Base-by-base conservation (phyloP, 2,888 invertebrate genomes). In the Caenorhabditis sp. region DNA sequence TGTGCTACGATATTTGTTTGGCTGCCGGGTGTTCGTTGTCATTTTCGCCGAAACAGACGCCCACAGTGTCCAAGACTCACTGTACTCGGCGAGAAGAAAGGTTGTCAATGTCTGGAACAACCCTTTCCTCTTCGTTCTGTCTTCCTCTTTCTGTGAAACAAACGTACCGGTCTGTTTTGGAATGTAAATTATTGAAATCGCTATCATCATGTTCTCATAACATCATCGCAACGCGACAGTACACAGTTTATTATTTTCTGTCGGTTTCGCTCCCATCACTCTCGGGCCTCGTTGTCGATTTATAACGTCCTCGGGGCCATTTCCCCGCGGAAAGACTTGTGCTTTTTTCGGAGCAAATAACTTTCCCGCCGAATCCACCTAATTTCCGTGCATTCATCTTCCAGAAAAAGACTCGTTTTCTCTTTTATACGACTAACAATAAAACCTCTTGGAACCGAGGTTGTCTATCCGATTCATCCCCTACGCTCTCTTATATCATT, bases 21-120 rank as follows among this genome's bases (percentile, higher is more conserved):
- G 66, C 75, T 26, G 75, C 75, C 75, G 66, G 75, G 75, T 75
- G 75, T 75, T 68, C 75, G 66, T 66, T 59, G 75, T 22, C 35
- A 31, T 64, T 51, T 51, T 66, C 31, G 54, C 68, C 24, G 68
- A 54, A 68, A 54, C 68, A 68, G 54, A 68, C 68, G 68, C 68
- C 51, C 66, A 49, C 49, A 28, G 58, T 47, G 47, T n/a, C 58
- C 47, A 58, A 38, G 58, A n/a, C 47, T 31, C 41, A 61, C 26
- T 49, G 73, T 54, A 68, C 49, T 75, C 66, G 54, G 14, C 5
- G 22, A 44, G 19, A 47, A 19, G 5, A 38, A 68, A 68, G 58
- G 59, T 75, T 75, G 54, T 56, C 56, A 56, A 12, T 51, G 2
- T 63, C 28, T 61, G 61, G 35, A 61, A 47, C 2, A 44, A 63